Base-by-base conservation (phyloP, 2,888 invertebrate species). In the Stenchaetothrips biformis region DNA sequence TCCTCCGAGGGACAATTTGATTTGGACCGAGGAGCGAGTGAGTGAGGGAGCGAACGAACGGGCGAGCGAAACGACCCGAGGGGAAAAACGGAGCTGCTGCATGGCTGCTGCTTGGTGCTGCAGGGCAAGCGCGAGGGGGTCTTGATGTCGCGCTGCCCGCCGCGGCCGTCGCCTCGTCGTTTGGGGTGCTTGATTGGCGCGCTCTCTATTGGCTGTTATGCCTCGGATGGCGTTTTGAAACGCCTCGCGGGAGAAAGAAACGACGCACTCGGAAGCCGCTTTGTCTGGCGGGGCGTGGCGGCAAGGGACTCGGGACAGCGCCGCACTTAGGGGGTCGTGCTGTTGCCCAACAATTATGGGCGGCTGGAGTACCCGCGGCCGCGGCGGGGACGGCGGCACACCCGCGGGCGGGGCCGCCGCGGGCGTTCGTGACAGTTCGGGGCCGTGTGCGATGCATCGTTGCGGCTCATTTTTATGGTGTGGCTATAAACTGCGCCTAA, bases 1-100 rank as follows among this genome's bases (percentile, higher is more conserved):
- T 25, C 8, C 67, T 21, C 25, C 11, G 21, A 74, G 67, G 67
- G 67, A 74, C 67, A 74, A 74, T 74, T 74, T 74, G 67, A 74
- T 74, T 74, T 74, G 67, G 67, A 21, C 67, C 62, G 62, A 1
- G 62, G 7, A 16, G 62, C 4, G 62, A 21, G 67, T 18, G 67
- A 7, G 67, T 18, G 7, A 25, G 67, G 7, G 67, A 25, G 67
- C 25, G 53, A 18, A 0, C 7, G 67, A 7, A 7, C 67, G 67
- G 25, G 37, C 37, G 37, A 37, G 37, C 37, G 37, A 37, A 37
- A 37, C 37, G 37, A 37, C 37, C 37, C 2, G 37, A 37, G 37
- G 37, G 37, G 37, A 37, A 13, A 18, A 53, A 53, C 53, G 13
- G 53, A 9, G 37, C 53, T 53, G 53, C 53, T 18, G 53, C 16